Conservation (phyloP, 2,113 vertebrate species). For the Scomber japonicus region DNA sequence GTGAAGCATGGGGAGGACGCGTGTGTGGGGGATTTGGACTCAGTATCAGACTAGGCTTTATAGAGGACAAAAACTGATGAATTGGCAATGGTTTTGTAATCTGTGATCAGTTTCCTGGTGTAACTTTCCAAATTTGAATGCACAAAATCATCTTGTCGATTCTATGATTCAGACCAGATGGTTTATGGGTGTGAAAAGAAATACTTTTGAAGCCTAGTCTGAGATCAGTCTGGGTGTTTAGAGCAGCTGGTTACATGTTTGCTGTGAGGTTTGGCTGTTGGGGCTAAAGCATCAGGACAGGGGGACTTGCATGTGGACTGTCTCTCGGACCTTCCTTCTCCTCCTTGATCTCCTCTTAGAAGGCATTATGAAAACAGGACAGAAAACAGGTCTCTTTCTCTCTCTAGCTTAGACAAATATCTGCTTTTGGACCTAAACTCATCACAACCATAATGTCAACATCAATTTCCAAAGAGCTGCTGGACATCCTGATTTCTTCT, state of each 20-base stretch:
- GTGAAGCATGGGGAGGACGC: slow-evolving; percentile 56
- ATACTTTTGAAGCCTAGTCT: slow-evolving; percentile 75
- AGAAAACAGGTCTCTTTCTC: slow-evolving; percentile 53
- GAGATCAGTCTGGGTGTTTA: slow-evolving; percentile 74
- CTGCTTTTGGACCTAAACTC: slow-evolving; percentile 34
- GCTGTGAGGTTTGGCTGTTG: slow-evolving; percentile 48
- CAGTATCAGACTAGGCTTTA: slow-evolving; percentile 83
- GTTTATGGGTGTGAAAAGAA: not conserved
- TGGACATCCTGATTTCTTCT: slow-evolving; percentile 38
- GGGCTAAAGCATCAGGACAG: slow-evolving; percentile 75
- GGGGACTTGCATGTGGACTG: slow-evolving; percentile 67
- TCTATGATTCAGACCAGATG: slow-evolving; percentile 43
- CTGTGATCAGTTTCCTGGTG: not conserved
- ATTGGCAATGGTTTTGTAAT: slow-evolving; percentile 15
- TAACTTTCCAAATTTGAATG: slow-evolving; percentile 14
- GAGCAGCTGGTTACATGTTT: slow-evolving; percentile 71
- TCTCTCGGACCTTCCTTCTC: slow-evolving; percentile 48
- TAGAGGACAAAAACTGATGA: slow-evolving; percentile 1
- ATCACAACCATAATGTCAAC: slow-evolving; percentile 60
- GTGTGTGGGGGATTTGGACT: slow-evolving; percentile 57
- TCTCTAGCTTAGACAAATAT: slow-evolving; percentile 20
- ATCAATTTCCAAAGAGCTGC: slow-evolving; percentile 76
- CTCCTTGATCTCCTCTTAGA: slow-evolving; percentile 43
- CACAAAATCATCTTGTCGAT: slow-evolving; percentile 6
- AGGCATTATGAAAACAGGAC: slow-evolving; percentile 14